phyloP scores from a whole-genome alignment of 2,113 vertebrate species.

The Chloropsis cyanopogon region DNA sequence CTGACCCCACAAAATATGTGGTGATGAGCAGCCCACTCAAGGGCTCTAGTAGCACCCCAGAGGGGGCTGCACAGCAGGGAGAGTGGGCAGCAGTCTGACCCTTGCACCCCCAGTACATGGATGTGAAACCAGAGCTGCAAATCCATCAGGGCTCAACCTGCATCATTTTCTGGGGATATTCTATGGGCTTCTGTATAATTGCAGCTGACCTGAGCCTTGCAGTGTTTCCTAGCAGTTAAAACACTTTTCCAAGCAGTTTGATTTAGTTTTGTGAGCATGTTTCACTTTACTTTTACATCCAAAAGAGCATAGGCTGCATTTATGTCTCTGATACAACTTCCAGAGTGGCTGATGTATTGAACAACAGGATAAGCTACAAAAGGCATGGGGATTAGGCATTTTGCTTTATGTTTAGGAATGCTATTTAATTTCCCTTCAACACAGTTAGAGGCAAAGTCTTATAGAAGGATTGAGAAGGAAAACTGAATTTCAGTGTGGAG shows the following conservation, averaged over 20 bases:
- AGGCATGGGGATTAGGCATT: background rate
- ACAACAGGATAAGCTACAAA: background rate
- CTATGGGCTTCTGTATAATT: rapidly evolving
- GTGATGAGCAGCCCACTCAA: background rate
- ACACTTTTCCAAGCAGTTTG: background rate
- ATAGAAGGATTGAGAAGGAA: background rate
- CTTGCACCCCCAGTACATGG: rapidly evolving
- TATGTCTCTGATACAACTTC: background rate
- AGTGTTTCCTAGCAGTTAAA: background rate
- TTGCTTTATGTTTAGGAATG: conserved; percentile 21
- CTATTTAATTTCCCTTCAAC: conserved; percentile 27
- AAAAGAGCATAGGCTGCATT: background rate
- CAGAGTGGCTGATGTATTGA: background rate
- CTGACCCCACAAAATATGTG: rapidly evolving
- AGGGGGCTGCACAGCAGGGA: background rate
- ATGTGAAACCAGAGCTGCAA: background rate
- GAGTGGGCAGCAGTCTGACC: background rate
- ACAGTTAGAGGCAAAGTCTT: background rate
- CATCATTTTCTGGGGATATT: background rate
- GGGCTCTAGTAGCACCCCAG: background rate
- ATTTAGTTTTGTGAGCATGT: background rate
- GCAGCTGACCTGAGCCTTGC: background rate
- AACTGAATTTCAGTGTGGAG: background rate
- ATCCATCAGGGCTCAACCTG: background rate
- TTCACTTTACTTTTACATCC: background rate